Evolutionary conservation across 2,888 invertebrate genomes (phyloP), one percentile per base, ranked within the genome.

Genomic region (Spodoptera littoralis): DNA sequence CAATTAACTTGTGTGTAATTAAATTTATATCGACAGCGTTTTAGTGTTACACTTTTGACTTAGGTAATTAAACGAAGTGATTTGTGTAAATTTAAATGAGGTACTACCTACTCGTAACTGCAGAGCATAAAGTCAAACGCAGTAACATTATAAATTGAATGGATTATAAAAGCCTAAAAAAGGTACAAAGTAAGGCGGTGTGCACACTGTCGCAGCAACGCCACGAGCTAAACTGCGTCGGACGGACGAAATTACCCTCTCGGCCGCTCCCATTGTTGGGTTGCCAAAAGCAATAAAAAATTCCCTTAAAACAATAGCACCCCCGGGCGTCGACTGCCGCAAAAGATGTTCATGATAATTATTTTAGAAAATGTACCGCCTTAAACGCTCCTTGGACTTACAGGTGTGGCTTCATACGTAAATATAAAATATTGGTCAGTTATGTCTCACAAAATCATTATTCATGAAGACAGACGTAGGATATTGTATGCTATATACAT

Each of bases 221-320:
- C 83, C 85, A 84, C 82, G 78, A 84, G 88, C 86, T 80, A 86
- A 80, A 81, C 80, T 78, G 87, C 84, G 86, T 86, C 87, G 84
- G 85, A 83, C 85, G 86, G 82, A 84, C 86, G 79, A 88, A 87
- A 90, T 91, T 88, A 88, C 88, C 91, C 90, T 85, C 86, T 84
- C 84, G 85, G 85, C 87, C 82, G 83, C 79, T 81, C 82, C 94
- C 93, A 94, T 94, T 94, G 94, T 94, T 92, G 88, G 90, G 90
- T 90, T 90, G 92, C 90, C 87, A 90, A 88, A 90, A 91, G 90
- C 89, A 92, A 93, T 91, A 94, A 94, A 94, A 93, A 79, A 93
- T 79, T 84, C 81, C 83, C 89, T 92, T 91, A 94, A 94, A 90
- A 94, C 94, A 94, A 94, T 94, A 92, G 92, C 90, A 89, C 92